Evolutionary conservation across 2,797 vertebrate species (phyloP).

Genomic region (Cryptoblepharus egeriae): DNA sequence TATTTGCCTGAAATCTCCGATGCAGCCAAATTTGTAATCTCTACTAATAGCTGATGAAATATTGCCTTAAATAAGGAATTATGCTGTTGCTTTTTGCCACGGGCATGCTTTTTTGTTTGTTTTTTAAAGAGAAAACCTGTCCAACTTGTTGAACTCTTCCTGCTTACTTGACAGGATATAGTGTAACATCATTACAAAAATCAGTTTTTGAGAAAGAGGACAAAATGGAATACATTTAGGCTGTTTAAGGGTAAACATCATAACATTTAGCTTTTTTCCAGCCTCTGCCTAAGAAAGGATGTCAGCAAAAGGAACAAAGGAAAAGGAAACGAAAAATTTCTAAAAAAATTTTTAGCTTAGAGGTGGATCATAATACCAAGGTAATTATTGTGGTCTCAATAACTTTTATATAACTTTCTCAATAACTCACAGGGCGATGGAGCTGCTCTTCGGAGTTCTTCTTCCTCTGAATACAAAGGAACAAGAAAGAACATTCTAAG

Average conservation of each 20-base stretch:
- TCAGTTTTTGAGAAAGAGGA: too few relatives aligned
- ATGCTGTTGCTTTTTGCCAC: background rate
- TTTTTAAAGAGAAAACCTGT: background rate
- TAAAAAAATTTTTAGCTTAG: constrained; percentile 4
- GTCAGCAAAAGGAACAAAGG: background rate
- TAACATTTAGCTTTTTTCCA: background rate
- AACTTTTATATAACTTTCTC: constrained; percentile 64
- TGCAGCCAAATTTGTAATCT: constrained; percentile 3
- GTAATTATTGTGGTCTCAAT: constrained; percentile 16
- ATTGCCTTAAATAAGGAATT: background rate
- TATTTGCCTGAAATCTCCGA: constrained; percentile 30
- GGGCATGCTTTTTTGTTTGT: background rate
- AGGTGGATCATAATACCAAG: constrained; percentile 12
- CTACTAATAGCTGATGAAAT: constrained; percentile 1
- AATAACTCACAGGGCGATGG: constrained; percentile 82
- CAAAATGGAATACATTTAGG: background rate
- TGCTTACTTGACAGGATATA: background rate
- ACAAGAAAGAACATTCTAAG: constrained; percentile 72
- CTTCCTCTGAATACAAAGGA: constrained; percentile 78
- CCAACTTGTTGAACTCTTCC: background rate
- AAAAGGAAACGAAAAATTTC: too few relatives aligned
- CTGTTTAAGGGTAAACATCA: too few relatives aligned
- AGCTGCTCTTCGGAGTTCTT: constrained; percentile 83
- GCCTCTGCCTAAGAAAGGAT: background rate
- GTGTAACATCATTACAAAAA: background rate